A percentile compares a stretch with the other conserved stretches of the same genome.
Evolutionary conservation across 53 echinoderm and acorn worm species (phyloP).

Genomic region (Hippasteria phrygiana): DNA sequence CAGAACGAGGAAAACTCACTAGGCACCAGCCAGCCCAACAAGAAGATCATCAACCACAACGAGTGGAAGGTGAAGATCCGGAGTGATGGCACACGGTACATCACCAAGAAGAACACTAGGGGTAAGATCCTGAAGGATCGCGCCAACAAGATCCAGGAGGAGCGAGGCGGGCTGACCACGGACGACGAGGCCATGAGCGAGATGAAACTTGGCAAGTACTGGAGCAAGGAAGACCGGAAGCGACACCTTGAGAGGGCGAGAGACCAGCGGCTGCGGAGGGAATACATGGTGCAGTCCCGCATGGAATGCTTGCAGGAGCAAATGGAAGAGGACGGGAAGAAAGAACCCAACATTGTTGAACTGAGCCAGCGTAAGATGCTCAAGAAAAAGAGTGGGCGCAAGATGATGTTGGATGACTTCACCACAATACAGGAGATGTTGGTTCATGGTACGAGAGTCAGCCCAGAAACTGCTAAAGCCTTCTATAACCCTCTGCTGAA

Average conservation of each 20-base stretch:
- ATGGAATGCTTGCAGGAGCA: slow-evolving; percentile 98
- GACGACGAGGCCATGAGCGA: slow-evolving; percentile 99
- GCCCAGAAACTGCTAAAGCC: slow-evolving; percentile 93
- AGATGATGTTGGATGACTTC: slow-evolving; percentile 94
- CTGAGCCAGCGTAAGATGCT: slow-evolving; percentile 90
- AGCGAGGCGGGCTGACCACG: slow-evolving; percentile 90
- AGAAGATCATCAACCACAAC: slow-evolving; percentile 61
- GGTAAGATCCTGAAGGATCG: slow-evolving; percentile 94
- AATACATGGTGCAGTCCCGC: slow-evolving; percentile 92
- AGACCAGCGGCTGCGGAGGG: slow-evolving; percentile 88
- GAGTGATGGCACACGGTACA: slow-evolving; percentile 97
- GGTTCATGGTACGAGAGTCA: slow-evolving; percentile 89
- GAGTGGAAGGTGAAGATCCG: slow-evolving; percentile 99
- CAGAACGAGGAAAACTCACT: slow-evolving; percentile 93
- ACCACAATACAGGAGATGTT: slow-evolving; percentile 98
- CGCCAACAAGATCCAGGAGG: slow-evolving; percentile 93
- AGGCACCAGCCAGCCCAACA: slow-evolving; percentile 60
- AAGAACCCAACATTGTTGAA: slow-evolving; percentile 91
- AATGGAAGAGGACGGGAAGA: slow-evolving; percentile 78
- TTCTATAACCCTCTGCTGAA: slow-evolving; percentile 93
- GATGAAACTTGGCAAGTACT: slow-evolving; percentile 95
- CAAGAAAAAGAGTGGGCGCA: slow-evolving; percentile 87
- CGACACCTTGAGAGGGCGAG: slow-evolving; percentile 87
- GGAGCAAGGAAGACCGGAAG: slow-evolving; percentile 98
- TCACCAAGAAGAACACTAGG: slow-evolving; percentile 86